Evolutionary conservation across 92 coral and sea anemone genomes (phyloP), one percentile per base, ranked within the genome.

Genomic region (Porites lobata): DNA sequence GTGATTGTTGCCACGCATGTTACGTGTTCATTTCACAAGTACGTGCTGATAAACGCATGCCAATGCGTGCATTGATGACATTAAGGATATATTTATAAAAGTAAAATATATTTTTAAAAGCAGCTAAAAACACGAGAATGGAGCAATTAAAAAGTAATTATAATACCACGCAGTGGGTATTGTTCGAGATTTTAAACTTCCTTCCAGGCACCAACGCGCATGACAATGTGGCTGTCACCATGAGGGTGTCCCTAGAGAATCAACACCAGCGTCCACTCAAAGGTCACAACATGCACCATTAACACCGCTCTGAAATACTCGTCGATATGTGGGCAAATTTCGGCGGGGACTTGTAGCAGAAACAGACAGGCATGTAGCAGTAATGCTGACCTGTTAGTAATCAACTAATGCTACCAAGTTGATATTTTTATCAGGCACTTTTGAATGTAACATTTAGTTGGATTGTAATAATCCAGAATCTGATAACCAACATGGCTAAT

Each of bases 211-310:
- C 66, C 72, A 59, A 62, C 72, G 78, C 74, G 87, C 78, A 58
- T 83, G 79, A 83, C 78, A 67, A 69, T 32, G 78, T 59, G 61
- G 52, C 65, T 50, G 72, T 57, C 87, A 67, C 75, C 12, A 81
- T 13, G n/a, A n/a, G 71, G 38, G 85, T 81, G 79, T 84, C 87
- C 87, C 87, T 47, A 9, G 87, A 64, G 87, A 54, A 73, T 82
- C 85, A 38, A 56, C 65, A 14, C 65, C 77, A 54, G 77, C 86
- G 77, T 82, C 78, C 6, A 7, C 63, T 75, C 57, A 73, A 38
- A 17, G 61, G 26, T 38, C 32, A 69, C 18, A 50, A 22, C 51
- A 70, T 15, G 57, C 9, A 20, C 71, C 14, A 18, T 19, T 79
- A 58, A 7, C 52, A 62, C 64, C 69, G 57, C 18, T 38, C 47